Evolutionary conservation across 2,888 invertebrate genomes (phyloP), one percentile per base, ranked within the genome.

Genomic region (Druceiella hillmani): DNA sequence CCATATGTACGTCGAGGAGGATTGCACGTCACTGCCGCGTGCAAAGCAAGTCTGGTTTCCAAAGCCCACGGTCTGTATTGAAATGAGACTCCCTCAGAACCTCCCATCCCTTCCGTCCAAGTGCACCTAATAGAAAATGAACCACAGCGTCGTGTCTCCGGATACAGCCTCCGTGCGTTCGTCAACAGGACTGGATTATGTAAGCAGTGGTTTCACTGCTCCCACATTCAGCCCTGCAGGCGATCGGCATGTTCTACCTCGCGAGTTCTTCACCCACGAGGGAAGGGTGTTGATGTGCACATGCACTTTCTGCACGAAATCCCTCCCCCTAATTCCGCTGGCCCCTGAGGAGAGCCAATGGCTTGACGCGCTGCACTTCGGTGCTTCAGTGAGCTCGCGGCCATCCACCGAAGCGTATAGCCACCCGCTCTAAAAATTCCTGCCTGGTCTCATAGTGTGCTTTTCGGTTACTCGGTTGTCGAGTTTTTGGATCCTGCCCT

Each of bases 91-190:
- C 56, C 39, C 38, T 14, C 6, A 42, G 41, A 2, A 57, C 55
- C 0, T 12, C 15, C 52, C 56, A 58, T 2, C 55, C 55, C 6
- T 42, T 41, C 4, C 44, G 38, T 1, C 33, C 7, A 32, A 60
- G 41, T 7, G 45, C 50, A 1, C 41, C 33, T 1, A 49, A 47
- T 1, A 58, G 14, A 1, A 38, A 35, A 6, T 46, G 41, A 16
- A 44, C 46, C 2, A 57, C 45, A 1, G 49, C 55, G 15, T 59
- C 45, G 24, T 62, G 60, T 5, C 59, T 46, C 27, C 46, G 14
- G 1, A 61, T 47, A 2, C 56, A 43, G 3, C 53, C 58, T 17
- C 56, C 57, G 43, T 61, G 58, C 2, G 59, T 61, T 22, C 57
- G 30, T 26, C 43, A 43, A 42, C 59, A 59, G 14, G 36, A 36